Base-by-base conservation (phyloP, 2,113 vertebrate genomes). In the Phodopus roborovskii region DNA sequence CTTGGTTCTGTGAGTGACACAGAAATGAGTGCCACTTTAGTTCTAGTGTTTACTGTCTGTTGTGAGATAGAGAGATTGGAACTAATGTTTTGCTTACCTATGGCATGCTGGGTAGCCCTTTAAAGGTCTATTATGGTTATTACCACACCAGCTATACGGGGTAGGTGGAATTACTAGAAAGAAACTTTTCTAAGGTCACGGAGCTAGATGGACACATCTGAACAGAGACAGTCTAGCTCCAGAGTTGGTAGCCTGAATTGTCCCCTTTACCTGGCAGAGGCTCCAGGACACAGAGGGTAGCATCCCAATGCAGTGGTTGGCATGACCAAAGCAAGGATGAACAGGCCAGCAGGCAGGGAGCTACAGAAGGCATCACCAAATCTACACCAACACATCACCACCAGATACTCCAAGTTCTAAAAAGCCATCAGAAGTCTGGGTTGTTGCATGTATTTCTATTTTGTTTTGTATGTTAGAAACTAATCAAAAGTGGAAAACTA, bases 381-480 rank as follows among this genome's bases (percentile, higher is more conserved):
- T 92, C 42, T 6, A 33, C 62, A 77, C 45, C 15, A 88, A n/a
- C 33, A 90, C 56, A 75, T 60, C 22, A 45, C n/a, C 92, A 19
- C 11, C 64, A 68, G 24, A 84, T 48, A 91, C 42, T 79, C 45
- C 7, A 71, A 3, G 8, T 39, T 93, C 94, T 92, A 56, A 0
- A 81, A 71, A 92, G 28, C 30, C 75, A 78, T 60, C 70, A 78
- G 58, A 93, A 91, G 77, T 90, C n/a, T 75, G 36, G 84, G 83
- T 62, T 86, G 7, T 82, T 68, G 33, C 5, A 83, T 4, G n/a
- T 91, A 8, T 96, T 94, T 91, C 60, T 88, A 95, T 73, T 77
- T 45, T 45, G 45, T 45, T 97, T 88, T 92, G 60, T 50, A 83
- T 86, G n/a, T 83, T 92, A 19, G 22, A 96, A 92, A 92, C 39